Base-by-base conservation (phyloP, 2,113 vertebrate species). In the Poeciliopsis retropinna region DNA sequence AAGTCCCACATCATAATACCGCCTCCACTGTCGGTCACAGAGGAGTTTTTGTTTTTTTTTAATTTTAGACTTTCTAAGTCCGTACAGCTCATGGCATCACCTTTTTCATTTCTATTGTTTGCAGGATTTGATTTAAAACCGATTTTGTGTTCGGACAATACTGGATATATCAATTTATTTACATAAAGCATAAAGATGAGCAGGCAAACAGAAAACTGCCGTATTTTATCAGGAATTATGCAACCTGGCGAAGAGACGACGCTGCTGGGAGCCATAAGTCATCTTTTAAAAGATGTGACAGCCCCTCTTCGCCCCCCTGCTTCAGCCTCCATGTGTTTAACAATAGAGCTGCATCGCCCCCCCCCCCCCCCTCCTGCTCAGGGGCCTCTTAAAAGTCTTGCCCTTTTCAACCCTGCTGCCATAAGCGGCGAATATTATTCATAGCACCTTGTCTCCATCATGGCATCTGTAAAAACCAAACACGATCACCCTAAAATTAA, bases 401-500 rank as follows among this genome's bases (percentile, higher is more conserved):
- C 71, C 81, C 87, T 90, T 89, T 87, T 87, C 81, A 84, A 85
- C 84, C 71, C 81, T 27, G 73, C 76, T 63, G 60, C 65, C 85
- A 66, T 83, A 79, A 84, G 64, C 14, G n/a, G 64, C 73, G 80
- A 75, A 78, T 86, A 85, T 82, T 84, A 89, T 88, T 91, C 89
- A 88, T 77, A 87, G 85, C 87, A 88, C 84, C 89, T 90, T 86
- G 87, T 90, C 85, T 91, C 89, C 65, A 88, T 91, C 85, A 85
- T 47, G 22, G 76, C 86, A 87, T 90, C 89, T 85, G 82, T 89
- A 90, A 87, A 89, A 91, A 82, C 88, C 83, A 85, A 91, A 89
- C 85, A 88, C 62, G 81, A 87, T 90, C 82, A 88, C 85, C 84
- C 87, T 77, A 72, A 92, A 92, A 90, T 91, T 93, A 93, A 93